These are phyloP conservation scores for Spea bombifrons DNA, from an alignment of 2,113 vertebrate genomes.

Conservation along the genomic window DNA sequence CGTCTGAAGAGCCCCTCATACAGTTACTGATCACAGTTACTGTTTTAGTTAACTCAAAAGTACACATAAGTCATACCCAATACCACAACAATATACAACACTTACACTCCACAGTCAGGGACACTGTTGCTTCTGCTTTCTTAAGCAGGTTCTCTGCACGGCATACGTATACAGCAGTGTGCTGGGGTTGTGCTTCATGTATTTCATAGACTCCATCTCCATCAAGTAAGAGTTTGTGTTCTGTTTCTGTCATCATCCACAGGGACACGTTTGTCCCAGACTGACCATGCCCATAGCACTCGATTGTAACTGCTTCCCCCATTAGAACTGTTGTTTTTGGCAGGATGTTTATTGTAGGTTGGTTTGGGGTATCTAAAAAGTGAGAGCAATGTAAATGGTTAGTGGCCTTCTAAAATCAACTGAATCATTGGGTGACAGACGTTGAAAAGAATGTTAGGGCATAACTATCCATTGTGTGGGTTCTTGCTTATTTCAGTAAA, in stretches of 20 bases:
- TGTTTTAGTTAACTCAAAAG: no score
- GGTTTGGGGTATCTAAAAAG: constrained; percentile 49
- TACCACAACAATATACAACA: constrained; percentile 11
- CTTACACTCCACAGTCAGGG: constrained; percentile 60
- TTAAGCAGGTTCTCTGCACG: constrained; percentile 55
- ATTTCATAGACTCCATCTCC: constrained; percentile 32
- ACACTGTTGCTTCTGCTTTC: constrained; percentile 42
- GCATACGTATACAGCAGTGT: constrained; percentile 55
- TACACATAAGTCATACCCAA: no score
- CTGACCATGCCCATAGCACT: constrained; percentile 50
- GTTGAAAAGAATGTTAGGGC: no score
- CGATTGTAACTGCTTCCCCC: constrained; percentile 57
- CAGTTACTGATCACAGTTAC: no score
- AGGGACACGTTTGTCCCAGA: constrained; percentile 50
- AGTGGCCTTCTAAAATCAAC: neutral
- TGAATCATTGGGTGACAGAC: no score
- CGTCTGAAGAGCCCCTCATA: no score
- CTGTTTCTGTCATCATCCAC: constrained; percentile 48
- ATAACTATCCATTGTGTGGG: no score
- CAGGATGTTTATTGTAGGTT: constrained; percentile 46
- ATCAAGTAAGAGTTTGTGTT: constrained; percentile 3
- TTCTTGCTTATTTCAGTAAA: no score
- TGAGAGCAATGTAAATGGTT: neutral
- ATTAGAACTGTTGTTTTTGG: constrained; percentile 53
- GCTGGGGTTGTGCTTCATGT: constrained; percentile 45